Evolutionary conservation across 1,140 invertebrate genomes (phyloP), one percentile per base, ranked within the genome.

Genomic region (Lasioglossum baleicum): DNA sequence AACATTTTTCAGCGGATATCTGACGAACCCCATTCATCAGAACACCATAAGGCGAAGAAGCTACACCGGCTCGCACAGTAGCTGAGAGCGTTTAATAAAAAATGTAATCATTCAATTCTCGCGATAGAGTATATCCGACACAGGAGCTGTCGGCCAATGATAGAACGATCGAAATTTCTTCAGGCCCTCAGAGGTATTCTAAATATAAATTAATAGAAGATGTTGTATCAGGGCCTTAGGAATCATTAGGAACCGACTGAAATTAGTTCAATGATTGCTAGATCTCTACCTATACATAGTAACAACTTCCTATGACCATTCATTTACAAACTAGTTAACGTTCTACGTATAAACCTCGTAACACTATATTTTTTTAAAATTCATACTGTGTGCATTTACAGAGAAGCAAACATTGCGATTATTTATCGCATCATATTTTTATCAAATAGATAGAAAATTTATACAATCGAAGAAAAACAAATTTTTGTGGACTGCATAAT

Each of bases 191-290:
- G 88, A 89, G 88, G 75, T 80, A 88, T 92, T 91, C 88, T 90
- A 90, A 92, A 91, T 92, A 91, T 91, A 92, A 92, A 92, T 92
- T 92, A 92, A 88, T 90, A 80, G 82, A 90, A 92, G 91, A 91
- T 90, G 91, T 91, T 85, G 72, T 85, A 92, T 31, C 75, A 88
- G 90, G 88, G 48, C 66, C 69, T 58, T 82, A 90, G 88, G 75
- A 85, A 58, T 10, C 2, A 2, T 44, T 60, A 90, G 78, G 81
- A 88, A 78, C 69, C 67, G 7, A 67, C 35, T 26, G 77, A 81
- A 81, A 78, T 83, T 80, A 60, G 53, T 58, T 65, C 56, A 75
- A 61, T 60, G 65, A 3, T 31, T 66, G 64, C 56, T 67, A 22
- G 70, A 3, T 56, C 53, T 20, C 6, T 56, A 7, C 44, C 44